A percentile compares a stretch with the other conserved stretches of the same genome.
phyloP scores from a whole-genome alignment of 2,797 vertebrate genomes.

The Cheirogaleus major region DNA sequence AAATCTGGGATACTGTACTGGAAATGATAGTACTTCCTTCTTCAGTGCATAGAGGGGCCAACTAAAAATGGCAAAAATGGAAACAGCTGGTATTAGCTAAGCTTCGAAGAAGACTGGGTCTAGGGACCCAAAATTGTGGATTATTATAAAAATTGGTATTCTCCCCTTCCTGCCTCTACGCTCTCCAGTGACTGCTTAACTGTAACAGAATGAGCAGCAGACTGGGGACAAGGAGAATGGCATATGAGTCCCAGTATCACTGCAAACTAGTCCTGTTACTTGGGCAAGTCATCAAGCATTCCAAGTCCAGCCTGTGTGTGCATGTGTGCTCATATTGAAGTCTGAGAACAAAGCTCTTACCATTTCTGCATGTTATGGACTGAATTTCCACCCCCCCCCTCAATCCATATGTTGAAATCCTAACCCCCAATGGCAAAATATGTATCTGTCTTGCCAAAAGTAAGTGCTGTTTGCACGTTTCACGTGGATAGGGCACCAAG shows the following conservation, averaged over 20 bases:
- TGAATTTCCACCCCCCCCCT: neutral
- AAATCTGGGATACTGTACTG: neutral
- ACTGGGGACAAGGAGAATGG: neutral
- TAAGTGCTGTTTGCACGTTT: neutral
- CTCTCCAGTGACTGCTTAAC: neutral
- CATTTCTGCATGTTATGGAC: neutral
- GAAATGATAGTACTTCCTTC: neutral
- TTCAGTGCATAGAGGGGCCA: neutral
- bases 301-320: neutral
- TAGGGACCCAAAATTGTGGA: neutral
- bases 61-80: neutral
- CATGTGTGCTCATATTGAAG: neutral
- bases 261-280: neutral
- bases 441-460: neutral
- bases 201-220: neutral
- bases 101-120: neutral
- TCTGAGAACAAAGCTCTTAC: neutral
- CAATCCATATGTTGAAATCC: neutral
- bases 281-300: neutral
- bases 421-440: slow-evolving; percentile 5
- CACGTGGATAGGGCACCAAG: neutral
- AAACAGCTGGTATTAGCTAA: neutral
- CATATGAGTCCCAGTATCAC: neutral
- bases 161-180: neutral
- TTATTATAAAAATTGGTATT: neutral